These are phyloP conservation scores for Drosophila miranda DNA, from an alignment of 1,140 invertebrate species.

Conservation along the genomic window DNA sequence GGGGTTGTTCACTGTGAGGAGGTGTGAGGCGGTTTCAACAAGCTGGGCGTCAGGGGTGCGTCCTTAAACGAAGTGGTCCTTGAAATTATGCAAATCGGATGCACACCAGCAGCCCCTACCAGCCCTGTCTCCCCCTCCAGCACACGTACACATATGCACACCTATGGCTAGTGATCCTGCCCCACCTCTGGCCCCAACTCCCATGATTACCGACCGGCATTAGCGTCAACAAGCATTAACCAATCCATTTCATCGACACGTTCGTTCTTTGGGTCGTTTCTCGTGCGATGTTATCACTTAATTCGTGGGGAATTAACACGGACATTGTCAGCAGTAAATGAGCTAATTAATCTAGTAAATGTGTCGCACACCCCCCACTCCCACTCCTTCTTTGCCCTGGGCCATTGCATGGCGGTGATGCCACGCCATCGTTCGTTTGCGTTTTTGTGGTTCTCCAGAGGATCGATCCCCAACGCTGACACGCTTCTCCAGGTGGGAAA, in stretches of 20 bases:
- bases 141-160: background rate
- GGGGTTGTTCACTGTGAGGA: background rate
- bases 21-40: slow-evolving; percentile 45
- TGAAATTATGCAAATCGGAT: slow-evolving; percentile 72
- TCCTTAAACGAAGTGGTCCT: slow-evolving; percentile 29
- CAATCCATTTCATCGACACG: slow-evolving; percentile 53
- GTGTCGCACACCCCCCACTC: slow-evolving; percentile 46
- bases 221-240: slow-evolving; percentile 75
- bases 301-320: slow-evolving; percentile 82
- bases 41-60: slow-evolving; percentile 67
- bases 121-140: background rate
- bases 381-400: background rate
- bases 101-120: slow-evolving; percentile 26
- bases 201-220: slow-evolving; percentile 21
- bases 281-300: slow-evolving; percentile 77
- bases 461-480: slow-evolving; percentile 48
- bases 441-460: slow-evolving; percentile 79
- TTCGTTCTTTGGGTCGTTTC: slow-evolving; percentile 13
- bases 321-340: slow-evolving; percentile 82
- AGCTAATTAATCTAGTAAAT: slow-evolving; percentile 82
- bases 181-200: slow-evolving; percentile 7
- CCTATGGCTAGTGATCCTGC: background rate
- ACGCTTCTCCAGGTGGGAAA: slow-evolving; percentile 40
- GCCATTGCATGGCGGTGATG: slow-evolving; percentile 1
- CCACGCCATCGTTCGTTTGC: slow-evolving; percentile 36